Evolutionary conservation across 2,888 invertebrate genomes (phyloP).

Genomic region (Tinea pellionella): DNA sequence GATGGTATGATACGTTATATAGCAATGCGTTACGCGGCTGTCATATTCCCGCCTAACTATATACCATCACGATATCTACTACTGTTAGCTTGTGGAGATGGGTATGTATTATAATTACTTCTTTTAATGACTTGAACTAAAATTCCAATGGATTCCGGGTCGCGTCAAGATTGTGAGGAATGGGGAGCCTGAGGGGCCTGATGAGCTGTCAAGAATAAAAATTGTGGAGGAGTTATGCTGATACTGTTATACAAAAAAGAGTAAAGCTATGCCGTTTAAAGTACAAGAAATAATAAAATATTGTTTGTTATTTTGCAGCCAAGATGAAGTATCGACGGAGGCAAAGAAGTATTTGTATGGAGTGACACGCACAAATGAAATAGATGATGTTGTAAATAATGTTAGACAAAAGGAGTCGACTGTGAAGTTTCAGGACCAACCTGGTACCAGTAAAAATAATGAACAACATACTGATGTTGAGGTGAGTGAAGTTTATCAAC

Average conservation of each 20-base stretch:
- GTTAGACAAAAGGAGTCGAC: slow-evolving; percentile 46
- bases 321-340: slow-evolving; percentile 80
- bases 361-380: slow-evolving; percentile 64
- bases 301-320: slow-evolving; percentile 63
- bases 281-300: too few relatives aligned
- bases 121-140: neutral
- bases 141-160: too few relatives aligned
- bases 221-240: too few relatives aligned
- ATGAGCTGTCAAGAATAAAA: too few relatives aligned
- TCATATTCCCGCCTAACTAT: slow-evolving; percentile 84
- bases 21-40: slow-evolving; percentile 83
- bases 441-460: slow-evolving; percentile 43
- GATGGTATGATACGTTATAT: slow-evolving; percentile 85
- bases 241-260: too few relatives aligned
- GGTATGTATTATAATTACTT: slow-evolving; percentile 60
- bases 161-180: too few relatives aligned
- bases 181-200: too few relatives aligned
- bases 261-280: too few relatives aligned
- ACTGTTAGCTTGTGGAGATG: slow-evolving; percentile 85
- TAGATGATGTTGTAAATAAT: slow-evolving; percentile 61
- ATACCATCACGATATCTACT: slow-evolving; percentile 85
- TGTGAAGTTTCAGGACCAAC: slow-evolving; percentile 40
- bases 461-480: slow-evolving; percentile 21
- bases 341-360: slow-evolving; percentile 82
- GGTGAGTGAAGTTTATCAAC: neutral